Conservation (phyloP, 2,888 invertebrate species). For the Microctonus aethiopoides region DNA sequence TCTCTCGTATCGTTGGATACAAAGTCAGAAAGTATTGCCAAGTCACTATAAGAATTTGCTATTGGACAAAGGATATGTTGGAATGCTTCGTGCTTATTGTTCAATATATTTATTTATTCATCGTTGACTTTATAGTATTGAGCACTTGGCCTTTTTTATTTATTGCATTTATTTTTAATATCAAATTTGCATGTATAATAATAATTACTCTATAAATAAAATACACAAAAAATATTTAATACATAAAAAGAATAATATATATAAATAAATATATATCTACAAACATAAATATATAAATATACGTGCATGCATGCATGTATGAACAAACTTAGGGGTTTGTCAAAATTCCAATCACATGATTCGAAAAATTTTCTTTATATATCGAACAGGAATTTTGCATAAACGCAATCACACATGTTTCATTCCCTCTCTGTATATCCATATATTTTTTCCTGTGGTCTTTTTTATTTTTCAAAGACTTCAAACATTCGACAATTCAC, state of each 20-base stretch:
- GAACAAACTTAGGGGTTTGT: no score
- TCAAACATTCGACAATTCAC: conserved; percentile 24
- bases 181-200: neutral
- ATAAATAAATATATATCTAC: no score
- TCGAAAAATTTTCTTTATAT: conserved; percentile 8
- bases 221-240: no score
- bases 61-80: neutral
- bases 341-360: conserved; percentile 21
- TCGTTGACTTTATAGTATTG: neutral
- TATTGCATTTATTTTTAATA: neutral
- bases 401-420: conserved; percentile 7
- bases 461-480: conserved; percentile 2
- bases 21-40: neutral
- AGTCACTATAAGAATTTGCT: neutral
- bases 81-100: neutral
- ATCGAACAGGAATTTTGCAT: conserved; percentile 17
- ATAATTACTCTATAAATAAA: neutral
- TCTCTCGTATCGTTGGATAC: conserved; percentile 4
- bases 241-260: no score
- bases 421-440: neutral
- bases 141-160: neutral
- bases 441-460: neutral
- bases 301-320: no score
- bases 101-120: neutral
- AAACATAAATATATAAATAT: no score